Percentiles rank a stretch among this genome's conserved stretches.
Evolutionary conservation across 1,140 invertebrate species (phyloP).

Genomic region (Ptiloglossa arizonensis): DNA sequence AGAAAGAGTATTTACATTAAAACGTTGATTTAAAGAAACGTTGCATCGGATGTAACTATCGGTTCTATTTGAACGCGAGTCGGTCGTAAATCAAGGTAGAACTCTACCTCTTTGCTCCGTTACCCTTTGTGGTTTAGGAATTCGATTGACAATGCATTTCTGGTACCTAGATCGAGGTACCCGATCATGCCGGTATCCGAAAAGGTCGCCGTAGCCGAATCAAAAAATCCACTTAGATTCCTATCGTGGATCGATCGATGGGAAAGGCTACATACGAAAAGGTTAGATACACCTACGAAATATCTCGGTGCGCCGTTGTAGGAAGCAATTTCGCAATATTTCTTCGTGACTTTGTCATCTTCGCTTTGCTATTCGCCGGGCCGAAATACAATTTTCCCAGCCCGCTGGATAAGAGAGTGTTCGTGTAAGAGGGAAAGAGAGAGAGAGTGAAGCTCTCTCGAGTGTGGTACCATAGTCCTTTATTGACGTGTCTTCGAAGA

Average conservation of each 20-base stretch:
- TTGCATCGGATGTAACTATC: too few species aligned
- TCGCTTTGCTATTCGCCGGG: constrained; percentile 78
- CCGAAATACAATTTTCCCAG: constrained; percentile 80
- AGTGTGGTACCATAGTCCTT: constrained; percentile 44
- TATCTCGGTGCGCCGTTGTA: constrained; percentile 47
- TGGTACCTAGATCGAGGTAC: constrained; percentile 30
- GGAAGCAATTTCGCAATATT: constrained; percentile 82
- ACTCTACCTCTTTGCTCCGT: too few species aligned
- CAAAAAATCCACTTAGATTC: constrained; percentile 76
- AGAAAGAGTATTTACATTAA: too few species aligned
- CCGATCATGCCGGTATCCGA: constrained; percentile 54
- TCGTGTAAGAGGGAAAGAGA: constrained; percentile 21
- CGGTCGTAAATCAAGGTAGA: too few species aligned
- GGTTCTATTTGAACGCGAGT: too few species aligned
- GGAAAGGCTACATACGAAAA: constrained; percentile 7
- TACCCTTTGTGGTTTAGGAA: constrained; percentile 44
- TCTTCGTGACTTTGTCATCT: constrained; percentile 80
- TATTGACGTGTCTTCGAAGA: constrained; percentile 67
- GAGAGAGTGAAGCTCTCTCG: constrained; percentile 22
- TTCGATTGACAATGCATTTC: constrained; percentile 66
- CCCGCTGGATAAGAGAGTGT: constrained; percentile 52
- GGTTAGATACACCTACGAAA: constrained; percentile 26
- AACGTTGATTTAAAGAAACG: too few species aligned
- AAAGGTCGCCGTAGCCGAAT: constrained; percentile 66
- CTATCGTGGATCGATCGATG: constrained; percentile 58